Conservation (phyloP, 2,888 invertebrate genomes). For the Rotaria magnacalcarata region DNA sequence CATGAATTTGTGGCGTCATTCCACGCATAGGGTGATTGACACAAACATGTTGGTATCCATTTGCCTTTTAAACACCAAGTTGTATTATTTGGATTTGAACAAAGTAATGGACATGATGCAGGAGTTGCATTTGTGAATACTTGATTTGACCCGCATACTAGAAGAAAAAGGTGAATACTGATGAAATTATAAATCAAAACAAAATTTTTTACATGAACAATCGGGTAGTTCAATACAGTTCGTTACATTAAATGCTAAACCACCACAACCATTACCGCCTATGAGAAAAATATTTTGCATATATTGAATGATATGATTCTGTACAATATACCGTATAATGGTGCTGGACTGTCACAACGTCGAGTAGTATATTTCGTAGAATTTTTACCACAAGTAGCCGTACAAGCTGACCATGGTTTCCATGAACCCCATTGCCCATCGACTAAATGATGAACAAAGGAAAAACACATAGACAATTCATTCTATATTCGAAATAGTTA, state of each 20-base stretch:
- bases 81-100: background rate
- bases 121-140: background rate
- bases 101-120: background rate
- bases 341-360: background rate
- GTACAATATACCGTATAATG: background rate
- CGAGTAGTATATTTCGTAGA: background rate
- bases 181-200: background rate
- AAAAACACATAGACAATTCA: no score
- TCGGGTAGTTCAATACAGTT: background rate
- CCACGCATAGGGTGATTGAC: background rate
- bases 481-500: no score
- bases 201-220: background rate
- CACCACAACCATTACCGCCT: background rate
- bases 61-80: background rate
- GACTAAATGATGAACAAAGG: background rate
- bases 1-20: background rate
- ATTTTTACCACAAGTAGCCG: constrained; percentile 35
- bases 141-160: background rate
- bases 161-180: background rate
- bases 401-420: constrained; percentile 37
- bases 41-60: background rate
- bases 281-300: background rate
- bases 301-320: background rate
- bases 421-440: constrained; percentile 6
- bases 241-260: background rate